Evolutionary conservation across 1,140 invertebrate genomes (phyloP), one percentile per base, ranked within the genome.

Genomic region (Caerostris extrusa): DNA sequence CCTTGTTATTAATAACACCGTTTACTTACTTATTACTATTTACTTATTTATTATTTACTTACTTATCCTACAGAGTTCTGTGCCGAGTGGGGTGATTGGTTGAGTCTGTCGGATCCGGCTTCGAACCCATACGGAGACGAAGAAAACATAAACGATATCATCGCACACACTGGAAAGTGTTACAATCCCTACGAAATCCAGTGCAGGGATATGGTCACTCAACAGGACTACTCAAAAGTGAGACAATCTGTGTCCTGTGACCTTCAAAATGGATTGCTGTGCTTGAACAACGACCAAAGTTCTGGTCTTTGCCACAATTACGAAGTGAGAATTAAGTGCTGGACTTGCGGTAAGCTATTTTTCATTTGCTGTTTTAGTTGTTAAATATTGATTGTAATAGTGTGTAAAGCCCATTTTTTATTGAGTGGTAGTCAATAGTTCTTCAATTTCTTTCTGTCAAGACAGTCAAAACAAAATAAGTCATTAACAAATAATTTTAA

Each of bases 211-310:
- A 88, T 93, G 19, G 86, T 90, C 7, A 94, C 90, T 1, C 17
- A 61, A 7, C 81, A 83, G 14, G 91, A 93, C 56, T 94, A 93
- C 34, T 69, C 85, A 12, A 17, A 85, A 60, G 90, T 67, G 56
- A 95, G 95, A 1, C 96, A 96, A 83, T 95, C 93, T 2, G 95
- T 96, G 0, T 95, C 95, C 7, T 96, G 96, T 95, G 95, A 96
- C 82, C 61, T 96, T 4, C 94, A 95, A 5, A 95, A 95, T 58
- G 96, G 96, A 50, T 95, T 96, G 5, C 94, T 95, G 14, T 96
- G 96, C 94, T 90, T 89, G 55, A 96, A 96, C 12, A 6, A 53
- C 7, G 60, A 93, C 12, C 94, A 94, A 56, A 7, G 50, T 4
- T 89, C 91, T 6, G 8, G 61, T 2, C 58, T 71, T 34, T 96